A percentile compares a stretch with the other conserved stretches of the same genome.
Conservation (phyloP, 2,888 invertebrate genomes). For the Pseudanteris insignis region DNA sequence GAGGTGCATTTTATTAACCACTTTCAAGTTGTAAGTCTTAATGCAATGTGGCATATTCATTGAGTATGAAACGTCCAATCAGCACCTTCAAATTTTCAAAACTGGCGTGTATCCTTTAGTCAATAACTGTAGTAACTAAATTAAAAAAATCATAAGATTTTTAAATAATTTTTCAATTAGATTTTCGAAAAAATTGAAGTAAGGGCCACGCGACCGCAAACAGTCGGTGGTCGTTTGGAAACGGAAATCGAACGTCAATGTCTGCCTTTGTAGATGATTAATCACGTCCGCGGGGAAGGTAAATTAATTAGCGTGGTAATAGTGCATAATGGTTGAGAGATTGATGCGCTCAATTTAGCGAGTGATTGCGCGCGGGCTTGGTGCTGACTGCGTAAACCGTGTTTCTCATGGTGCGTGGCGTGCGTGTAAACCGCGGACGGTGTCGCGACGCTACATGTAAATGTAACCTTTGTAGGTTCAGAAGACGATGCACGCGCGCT, state of each 20-base stretch:
- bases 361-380: constrained; percentile 19
- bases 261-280: constrained; percentile 12
- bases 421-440: constrained; percentile 44
- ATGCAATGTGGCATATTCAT: too few species aligned
- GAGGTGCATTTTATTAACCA: too few species aligned
- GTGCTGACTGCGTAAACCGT: constrained; percentile 33
- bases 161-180: too few species aligned
- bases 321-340: constrained; percentile 33
- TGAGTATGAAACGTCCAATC: too few species aligned
- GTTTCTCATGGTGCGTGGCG: constrained; percentile 15
- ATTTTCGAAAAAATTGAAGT: too few species aligned
- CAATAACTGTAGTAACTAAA: too few species aligned
- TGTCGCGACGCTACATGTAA: constrained; percentile 53
- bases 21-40: too few species aligned
- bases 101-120: too few species aligned
- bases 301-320: constrained; percentile 39
- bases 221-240: too few species aligned
- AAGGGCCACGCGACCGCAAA: too few species aligned
- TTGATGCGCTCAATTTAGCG: constrained; percentile 39
- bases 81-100: too few species aligned
- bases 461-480: constrained; percentile 55
- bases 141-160: too few species aligned
- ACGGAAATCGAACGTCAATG: constrained; percentile 7
- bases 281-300: constrained; percentile 17
- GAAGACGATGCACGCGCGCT: constrained; percentile 45